Conservation (phyloP, 2,888 invertebrate species). For the Drosophila kuntzei region DNA sequence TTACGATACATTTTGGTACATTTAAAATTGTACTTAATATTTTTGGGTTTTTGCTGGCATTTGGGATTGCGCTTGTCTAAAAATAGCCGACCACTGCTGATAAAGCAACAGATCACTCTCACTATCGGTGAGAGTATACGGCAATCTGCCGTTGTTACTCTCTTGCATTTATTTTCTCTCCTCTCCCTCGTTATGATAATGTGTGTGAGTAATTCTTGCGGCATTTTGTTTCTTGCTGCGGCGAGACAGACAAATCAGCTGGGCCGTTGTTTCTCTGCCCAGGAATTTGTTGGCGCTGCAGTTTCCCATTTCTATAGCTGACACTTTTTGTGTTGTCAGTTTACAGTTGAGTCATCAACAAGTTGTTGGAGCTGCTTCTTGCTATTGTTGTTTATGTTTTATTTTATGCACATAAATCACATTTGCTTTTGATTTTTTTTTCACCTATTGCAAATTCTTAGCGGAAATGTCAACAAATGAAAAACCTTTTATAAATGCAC, state of each 20-base stretch:
- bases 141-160: slow-evolving; percentile 4
- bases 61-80: slow-evolving; percentile 45
- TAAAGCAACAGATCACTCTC: slow-evolving; percentile 74
- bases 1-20: slow-evolving; percentile 47
- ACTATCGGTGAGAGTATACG: slow-evolving; percentile 53
- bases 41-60: slow-evolving; percentile 39
- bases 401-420: slow-evolving; percentile 59
- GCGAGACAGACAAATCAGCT: slow-evolving; percentile 47
- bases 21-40: slow-evolving; percentile 37
- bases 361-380: slow-evolving; percentile 50
- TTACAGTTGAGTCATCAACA: slow-evolving; percentile 66
- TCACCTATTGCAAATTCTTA: slow-evolving; percentile 54
- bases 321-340: slow-evolving; percentile 27
- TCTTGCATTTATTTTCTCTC: slow-evolving; percentile 13
- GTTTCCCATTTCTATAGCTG: slow-evolving; percentile 28
- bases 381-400: slow-evolving; percentile 55
- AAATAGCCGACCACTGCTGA: slow-evolving; percentile 61
- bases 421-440: slow-evolving; percentile 46
- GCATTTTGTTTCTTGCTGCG: slow-evolving; percentile 46
- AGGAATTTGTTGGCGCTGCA: slow-evolving; percentile 48
- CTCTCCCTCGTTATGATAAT: slow-evolving; percentile 22
- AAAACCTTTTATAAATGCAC: slow-evolving; percentile 33
- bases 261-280: slow-evolving; percentile 43
- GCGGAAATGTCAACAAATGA: slow-evolving; percentile 65
- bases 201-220: slow-evolving; percentile 54